Conservation (phyloP, 2,113 vertebrate genomes). For the Leucoraja erinaceus region DNA sequence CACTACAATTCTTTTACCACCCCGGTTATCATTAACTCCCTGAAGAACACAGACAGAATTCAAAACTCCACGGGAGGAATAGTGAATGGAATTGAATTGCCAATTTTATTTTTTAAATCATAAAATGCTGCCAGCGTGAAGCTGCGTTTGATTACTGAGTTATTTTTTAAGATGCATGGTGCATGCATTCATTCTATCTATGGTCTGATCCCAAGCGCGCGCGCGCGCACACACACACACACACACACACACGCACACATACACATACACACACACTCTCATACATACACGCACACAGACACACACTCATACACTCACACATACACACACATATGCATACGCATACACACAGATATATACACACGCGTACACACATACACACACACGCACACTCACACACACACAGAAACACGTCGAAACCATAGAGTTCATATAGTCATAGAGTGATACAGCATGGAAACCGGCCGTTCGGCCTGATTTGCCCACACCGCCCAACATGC, state of each 20-base stretch:
- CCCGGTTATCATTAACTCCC: neutral
- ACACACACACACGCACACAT: no score
- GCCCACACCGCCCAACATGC: no score
- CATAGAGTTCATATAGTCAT: no score
- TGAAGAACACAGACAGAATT: neutral
- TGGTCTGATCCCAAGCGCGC: no score
- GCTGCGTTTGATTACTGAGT: neutral
- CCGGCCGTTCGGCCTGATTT: no score
- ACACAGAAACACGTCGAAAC: neutral
- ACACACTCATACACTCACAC: neutral
- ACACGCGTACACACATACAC: no score
- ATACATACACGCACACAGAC: no score
- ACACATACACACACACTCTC: no score
- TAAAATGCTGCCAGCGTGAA: neutral
- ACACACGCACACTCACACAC: neutral
- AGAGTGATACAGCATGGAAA: no score
- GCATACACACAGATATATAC: no score
- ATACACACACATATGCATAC: neutral
- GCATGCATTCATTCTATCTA: neutral
- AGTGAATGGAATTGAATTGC: neutral
- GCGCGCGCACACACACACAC: neutral
- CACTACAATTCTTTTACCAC: neutral
- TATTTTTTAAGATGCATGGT: neutral
- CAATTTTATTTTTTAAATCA: neutral
- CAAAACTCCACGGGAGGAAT: slow-evolving; percentile 12